Base-by-base conservation (phyloP, 2,797 vertebrate species). In the Ptychadena robeensis region DNA sequence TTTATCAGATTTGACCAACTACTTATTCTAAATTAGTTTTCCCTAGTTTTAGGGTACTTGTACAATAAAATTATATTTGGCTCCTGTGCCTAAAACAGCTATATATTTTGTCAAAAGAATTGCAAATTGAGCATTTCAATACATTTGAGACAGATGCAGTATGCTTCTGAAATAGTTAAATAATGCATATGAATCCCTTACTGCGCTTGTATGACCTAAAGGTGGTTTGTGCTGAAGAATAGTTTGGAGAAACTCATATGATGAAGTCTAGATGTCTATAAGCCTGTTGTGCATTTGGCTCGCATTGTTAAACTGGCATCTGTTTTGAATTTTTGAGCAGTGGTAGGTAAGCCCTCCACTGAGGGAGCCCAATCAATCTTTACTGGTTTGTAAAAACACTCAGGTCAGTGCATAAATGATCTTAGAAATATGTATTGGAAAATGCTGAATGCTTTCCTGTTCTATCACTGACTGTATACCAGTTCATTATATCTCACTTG, bases 261-360 rank as follows among this genome's bases (percentile, higher is more conserved):
- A 80, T 9, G 44, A 79, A 79, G 82, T 84, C 70, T 83, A 57
- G 22, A 78, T 83, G 76, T 83, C 76, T 79, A 79, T 72, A 64
- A 48, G 78, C 83, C 79, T 85, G 83, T 70, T 80, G 73, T 65
- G 83, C 73, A 80, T 78, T 80, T 85, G 83, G 83, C 83, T 71
- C 48, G 31, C 68, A 66, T 59, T 80, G 57, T 80, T 69, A 70
- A 85, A 61, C 34, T 27, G 57, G 72, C 83, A 85, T 65, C 78
- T 85, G 83, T 64, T 85, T 85, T 81, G 37, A 31, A 85, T 85
- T 85, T 85, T 68, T 74, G 66, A 76, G 48, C 72, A 35, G 83
- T 81, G 78, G 83, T 85, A 85, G 78, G 83, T 85, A 85, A 70
- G 83, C 72, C 70, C 78, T 80, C 69, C 59, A 37, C 67, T n/a